These are phyloP conservation scores for Paguma larvata DNA, from an alignment of 2,797 vertebrate species.

Conservation along the genomic window DNA sequence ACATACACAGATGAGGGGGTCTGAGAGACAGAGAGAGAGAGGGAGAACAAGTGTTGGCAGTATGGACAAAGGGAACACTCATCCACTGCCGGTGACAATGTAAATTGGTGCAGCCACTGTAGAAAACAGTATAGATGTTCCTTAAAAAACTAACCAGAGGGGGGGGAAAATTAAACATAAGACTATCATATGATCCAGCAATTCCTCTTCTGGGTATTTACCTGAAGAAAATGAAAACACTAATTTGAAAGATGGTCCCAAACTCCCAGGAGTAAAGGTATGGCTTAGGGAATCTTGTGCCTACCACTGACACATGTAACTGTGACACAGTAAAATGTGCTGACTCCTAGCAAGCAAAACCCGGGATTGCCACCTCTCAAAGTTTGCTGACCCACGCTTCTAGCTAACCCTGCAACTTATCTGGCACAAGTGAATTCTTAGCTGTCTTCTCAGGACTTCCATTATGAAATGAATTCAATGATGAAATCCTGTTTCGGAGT, in stretches of 20 bases:
- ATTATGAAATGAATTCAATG: neutral
- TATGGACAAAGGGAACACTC: neutral
- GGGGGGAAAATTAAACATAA: neutral
- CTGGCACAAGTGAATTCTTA: neutral
- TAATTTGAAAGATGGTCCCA: neutral
- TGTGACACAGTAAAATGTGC: neutral
- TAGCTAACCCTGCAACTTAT: neutral
- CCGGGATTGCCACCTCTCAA: neutral
- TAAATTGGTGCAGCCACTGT: neutral
- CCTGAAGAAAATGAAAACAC: neutral
- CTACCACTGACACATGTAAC: neutral
- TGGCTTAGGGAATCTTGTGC: neutral
- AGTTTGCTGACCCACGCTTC: neutral
- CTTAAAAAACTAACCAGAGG: neutral
- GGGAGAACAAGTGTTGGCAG: neutral
- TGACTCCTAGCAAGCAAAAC: neutral
- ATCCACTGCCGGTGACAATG: too few relatives aligned
- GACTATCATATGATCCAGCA: neutral
- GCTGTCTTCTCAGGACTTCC: neutral
- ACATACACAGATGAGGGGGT: neutral
- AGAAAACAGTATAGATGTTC: neutral
- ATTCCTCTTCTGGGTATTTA: neutral
- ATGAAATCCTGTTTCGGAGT: neutral
- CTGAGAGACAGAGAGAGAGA: neutral
- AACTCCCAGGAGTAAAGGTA: neutral